These are phyloP conservation scores for Sphaerophoria rueppellii DNA, from an alignment of 2,888 invertebrate species.

Conservation along the genomic window DNA sequence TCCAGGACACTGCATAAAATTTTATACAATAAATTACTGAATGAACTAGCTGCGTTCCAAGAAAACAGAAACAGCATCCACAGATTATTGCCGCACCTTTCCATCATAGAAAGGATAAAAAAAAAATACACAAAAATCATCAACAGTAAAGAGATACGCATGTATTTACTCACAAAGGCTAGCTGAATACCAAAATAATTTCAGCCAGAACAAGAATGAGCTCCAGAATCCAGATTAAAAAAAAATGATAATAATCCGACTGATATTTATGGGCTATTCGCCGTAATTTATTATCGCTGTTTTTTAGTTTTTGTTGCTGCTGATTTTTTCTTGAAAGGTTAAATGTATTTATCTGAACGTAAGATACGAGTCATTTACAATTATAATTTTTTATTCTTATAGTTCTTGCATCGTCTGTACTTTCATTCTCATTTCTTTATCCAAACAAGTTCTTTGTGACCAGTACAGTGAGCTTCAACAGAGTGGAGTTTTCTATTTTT, in stretches of 20 bases:
- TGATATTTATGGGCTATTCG: conserved; percentile 72
- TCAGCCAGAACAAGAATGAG: conserved; percentile 41
- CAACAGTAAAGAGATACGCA: neutral
- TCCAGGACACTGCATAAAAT: too few species aligned
- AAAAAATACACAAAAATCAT: conserved; percentile 17
- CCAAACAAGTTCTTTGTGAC: conserved; percentile 41
- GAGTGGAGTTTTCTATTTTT: conserved; percentile 72
- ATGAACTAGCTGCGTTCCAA: too few species aligned
- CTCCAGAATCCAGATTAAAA: conserved; percentile 59
- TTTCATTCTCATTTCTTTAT: conserved; percentile 40
- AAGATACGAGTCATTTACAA: conserved; percentile 38
- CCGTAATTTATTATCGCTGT: conserved; percentile 69
- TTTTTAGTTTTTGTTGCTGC: conserved; percentile 46
- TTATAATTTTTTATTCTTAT: conserved; percentile 34
- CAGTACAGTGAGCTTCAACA: conserved; percentile 45
- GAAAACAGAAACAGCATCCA: too few species aligned
- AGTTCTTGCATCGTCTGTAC: conserved; percentile 50
- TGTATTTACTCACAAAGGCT: conserved; percentile 34
- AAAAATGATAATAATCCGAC: conserved; percentile 72
- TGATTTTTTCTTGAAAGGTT: conserved; percentile 32
- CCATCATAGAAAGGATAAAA: conserved; percentile 49
- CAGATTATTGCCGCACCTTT: conserved; percentile 45
- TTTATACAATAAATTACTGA: too few species aligned
- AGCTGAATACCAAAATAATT: conserved; percentile 51
- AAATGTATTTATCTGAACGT: conserved; percentile 36